A percentile compares a stretch with the other conserved stretches of the same genome.
These are phyloP conservation scores for Dicentrarchus labrax DNA, from an alignment of 2,113 vertebrate species.

Conservation along the genomic window DNA sequence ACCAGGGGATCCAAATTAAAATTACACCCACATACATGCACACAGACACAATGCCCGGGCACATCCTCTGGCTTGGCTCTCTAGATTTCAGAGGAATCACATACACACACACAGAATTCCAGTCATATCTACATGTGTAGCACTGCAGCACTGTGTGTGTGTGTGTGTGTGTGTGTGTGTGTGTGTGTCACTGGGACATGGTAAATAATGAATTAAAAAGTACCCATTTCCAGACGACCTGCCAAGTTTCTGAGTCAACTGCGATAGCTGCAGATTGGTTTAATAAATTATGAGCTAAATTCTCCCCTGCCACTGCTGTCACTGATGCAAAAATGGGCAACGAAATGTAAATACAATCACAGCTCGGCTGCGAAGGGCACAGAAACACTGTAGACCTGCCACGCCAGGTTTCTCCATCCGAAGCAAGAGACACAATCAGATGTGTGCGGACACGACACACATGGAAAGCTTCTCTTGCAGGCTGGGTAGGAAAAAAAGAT, in stretches of 20 bases:
- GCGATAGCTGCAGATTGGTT: conserved; percentile 68
- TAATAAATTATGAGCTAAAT: conserved; percentile 79
- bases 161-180: conserved; percentile 1
- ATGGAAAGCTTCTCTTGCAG: not conserved
- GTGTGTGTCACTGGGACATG: conserved; percentile 41
- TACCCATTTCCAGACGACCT: conserved; percentile 64
- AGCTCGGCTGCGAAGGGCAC: conserved; percentile 12
- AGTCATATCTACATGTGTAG: conserved; percentile 10
- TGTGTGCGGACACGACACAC: too few relatives aligned
- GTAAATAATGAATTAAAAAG: conserved; percentile 76
- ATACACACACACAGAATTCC: not conserved
- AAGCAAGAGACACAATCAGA: not conserved
- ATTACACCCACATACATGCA: conserved; percentile 11
- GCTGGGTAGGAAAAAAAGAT: not conserved
- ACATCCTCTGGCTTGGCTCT: conserved; percentile 31
- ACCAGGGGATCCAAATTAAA: conserved; percentile 52
- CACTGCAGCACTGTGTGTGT: conserved; percentile 15
- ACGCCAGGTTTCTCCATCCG: not conserved
- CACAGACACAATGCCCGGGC: conserved; percentile 32
- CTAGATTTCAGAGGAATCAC: conserved; percentile 34
- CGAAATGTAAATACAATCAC: conserved; percentile 59
- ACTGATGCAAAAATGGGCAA: conserved; percentile 66
- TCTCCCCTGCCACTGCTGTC: conserved; percentile 59
- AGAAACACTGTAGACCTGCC: conserved; percentile 10
- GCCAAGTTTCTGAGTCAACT: conserved; percentile 71